Evolutionary conservation across 2,888 invertebrate species (phyloP).

Genomic region (Leptopterna dolabrata): DNA sequence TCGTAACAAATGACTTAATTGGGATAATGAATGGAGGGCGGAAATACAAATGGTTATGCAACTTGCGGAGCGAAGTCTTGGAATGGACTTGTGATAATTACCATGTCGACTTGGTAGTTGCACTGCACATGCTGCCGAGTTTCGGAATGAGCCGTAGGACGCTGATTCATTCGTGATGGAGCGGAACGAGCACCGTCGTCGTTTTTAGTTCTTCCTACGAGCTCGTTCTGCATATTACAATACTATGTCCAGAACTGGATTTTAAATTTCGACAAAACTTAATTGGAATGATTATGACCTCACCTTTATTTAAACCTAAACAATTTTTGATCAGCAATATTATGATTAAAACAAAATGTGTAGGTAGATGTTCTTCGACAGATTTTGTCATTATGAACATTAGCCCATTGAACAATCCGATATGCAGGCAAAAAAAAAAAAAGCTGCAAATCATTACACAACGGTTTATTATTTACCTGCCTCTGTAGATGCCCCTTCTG

Average conservation of each 20-base stretch:
- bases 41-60: constrained; percentile 7
- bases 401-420: too few relatives aligned
- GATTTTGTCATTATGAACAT: too few relatives aligned
- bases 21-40: not conserved
- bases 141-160: not conserved
- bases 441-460: too few relatives aligned
- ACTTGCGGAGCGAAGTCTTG: not conserved
- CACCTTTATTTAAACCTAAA: too few relatives aligned
- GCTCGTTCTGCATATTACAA: not conserved
- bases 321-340: too few relatives aligned
- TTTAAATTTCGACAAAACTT: not conserved
- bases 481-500: too few relatives aligned
- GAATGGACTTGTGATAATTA: not conserved
- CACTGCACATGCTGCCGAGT: not conserved
- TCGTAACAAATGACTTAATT: constrained; percentile 11
- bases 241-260: not conserved
- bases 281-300: not conserved
- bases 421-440: too few relatives aligned
- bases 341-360: too few relatives aligned
- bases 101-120: not conserved
- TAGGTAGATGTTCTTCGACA: too few relatives aligned
- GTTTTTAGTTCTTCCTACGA: not conserved
- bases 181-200: not conserved
- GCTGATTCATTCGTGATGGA: not conserved
- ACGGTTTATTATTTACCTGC: too few relatives aligned